phyloP scores from a whole-genome alignment of 2,797 vertebrate species.

The Carcharodon carcharias region DNA sequence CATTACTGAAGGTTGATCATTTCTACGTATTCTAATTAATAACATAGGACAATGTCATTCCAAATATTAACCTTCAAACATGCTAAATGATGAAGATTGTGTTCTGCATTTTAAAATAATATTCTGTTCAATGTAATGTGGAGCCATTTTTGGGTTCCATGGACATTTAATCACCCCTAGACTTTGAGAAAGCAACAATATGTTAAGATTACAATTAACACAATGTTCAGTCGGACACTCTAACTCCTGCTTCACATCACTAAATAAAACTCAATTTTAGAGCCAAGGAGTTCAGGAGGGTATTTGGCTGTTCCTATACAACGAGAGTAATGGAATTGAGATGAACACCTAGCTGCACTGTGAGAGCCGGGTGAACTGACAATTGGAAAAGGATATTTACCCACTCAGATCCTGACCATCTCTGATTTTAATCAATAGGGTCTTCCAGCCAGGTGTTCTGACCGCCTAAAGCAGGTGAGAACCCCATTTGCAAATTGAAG shows the following conservation, averaged over 20 bases:
- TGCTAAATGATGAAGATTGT: background rate
- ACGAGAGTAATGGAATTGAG: no score
- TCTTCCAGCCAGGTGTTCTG: no score
- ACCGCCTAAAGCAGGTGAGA: no score
- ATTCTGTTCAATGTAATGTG: background rate
- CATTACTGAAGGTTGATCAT: background rate
- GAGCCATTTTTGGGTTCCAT: background rate
- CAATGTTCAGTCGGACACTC: background rate
- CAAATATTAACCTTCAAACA: constrained; percentile 8
- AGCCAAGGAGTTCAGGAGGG: no score
- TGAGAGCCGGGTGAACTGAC: no score
- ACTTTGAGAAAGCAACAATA: background rate
- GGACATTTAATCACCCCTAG: background rate
- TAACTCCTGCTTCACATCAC: background rate
- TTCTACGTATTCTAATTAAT: constrained; percentile 5
- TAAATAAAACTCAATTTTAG: background rate
- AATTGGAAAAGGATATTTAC: no score
- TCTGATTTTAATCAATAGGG: no score
- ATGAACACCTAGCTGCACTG: no score
- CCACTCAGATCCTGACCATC: no score
- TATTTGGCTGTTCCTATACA: no score
- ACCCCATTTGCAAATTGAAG: no score
- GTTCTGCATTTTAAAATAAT: background rate
- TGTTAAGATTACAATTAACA: background rate
- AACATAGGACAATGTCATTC: background rate